Evolutionary conservation across 2,113 vertebrate species (phyloP).

Genomic region (Microtus oregoni): DNA sequence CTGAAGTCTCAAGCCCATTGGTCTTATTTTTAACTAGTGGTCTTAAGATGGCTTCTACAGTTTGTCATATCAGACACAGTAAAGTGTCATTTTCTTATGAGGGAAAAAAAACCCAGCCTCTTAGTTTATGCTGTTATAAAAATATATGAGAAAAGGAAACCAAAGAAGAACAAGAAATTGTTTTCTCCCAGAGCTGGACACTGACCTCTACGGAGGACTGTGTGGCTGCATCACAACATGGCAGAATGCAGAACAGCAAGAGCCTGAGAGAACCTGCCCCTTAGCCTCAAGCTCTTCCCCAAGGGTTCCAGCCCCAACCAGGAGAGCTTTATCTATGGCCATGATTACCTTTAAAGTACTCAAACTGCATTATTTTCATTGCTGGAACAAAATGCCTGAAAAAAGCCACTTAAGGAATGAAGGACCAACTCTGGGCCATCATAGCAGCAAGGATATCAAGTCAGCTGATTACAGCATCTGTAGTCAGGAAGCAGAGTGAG

Average conservation of each 20-base stretch:
- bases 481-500: neutral
- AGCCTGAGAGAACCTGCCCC: neutral
- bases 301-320: neutral
- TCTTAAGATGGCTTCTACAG: slow-evolving; percentile 22
- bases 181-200: neutral
- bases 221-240: neutral
- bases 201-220: neutral
- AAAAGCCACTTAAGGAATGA: neutral
- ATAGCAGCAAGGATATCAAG: neutral
- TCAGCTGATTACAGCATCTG: neutral
- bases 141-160: neutral
- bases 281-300: neutral
- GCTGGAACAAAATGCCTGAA: neutral
- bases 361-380: neutral
- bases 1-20: neutral
- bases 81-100: slow-evolving; percentile 49
- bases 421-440: no score
- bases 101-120: neutral
- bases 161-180: neutral
- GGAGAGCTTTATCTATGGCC: neutral
- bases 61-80: slow-evolving; percentile 29
- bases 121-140: neutral
- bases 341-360: neutral
- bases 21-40: slow-evolving; percentile 50
- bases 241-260: neutral